Percentiles rank a stretch among this genome's conserved stretches.
Conservation (phyloP, 2,113 vertebrate species). For the Paramisgurnus dabryanus region DNA sequence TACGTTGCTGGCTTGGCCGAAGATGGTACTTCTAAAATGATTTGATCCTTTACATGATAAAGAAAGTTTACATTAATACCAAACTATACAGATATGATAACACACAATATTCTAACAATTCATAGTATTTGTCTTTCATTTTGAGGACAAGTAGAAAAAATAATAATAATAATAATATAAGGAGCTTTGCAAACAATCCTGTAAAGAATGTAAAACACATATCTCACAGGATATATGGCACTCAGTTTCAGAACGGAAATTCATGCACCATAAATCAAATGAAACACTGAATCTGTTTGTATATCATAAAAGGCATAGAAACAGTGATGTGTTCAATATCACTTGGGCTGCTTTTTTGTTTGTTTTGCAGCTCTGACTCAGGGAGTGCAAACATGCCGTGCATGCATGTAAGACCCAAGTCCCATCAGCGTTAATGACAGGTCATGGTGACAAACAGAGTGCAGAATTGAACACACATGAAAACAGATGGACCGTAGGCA, state of each 20-base stretch:
- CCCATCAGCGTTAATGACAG: neutral
- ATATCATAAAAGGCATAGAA: conserved; percentile 7
- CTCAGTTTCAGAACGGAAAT: neutral
- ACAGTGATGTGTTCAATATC: neutral
- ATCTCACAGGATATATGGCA: neutral
- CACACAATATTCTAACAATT: neutral
- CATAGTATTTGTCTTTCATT: neutral
- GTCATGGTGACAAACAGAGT: neutral
- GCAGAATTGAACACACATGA: neutral
- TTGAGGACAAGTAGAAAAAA: neutral
- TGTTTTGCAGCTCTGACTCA: conserved; percentile 6
- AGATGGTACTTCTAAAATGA: neutral
- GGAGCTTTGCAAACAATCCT: neutral
- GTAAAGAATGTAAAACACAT: neutral
- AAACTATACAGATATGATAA: neutral
- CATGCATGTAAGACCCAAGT: conserved; percentile 1
- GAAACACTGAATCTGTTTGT: neutral
- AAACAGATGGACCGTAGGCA: neutral
- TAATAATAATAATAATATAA: neutral
- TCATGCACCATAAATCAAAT: conserved; percentile 12
- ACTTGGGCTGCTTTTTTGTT: conserved; percentile 6
- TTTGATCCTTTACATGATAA: neutral
- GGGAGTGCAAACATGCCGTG: conserved; percentile 1
- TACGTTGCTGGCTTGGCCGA: neutral
- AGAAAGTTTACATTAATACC: neutral